Evolutionary conservation across 2,888 invertebrate species (phyloP), one percentile per base, ranked within the genome.

Genomic region (Ornithoptera alexandrae): DNA sequence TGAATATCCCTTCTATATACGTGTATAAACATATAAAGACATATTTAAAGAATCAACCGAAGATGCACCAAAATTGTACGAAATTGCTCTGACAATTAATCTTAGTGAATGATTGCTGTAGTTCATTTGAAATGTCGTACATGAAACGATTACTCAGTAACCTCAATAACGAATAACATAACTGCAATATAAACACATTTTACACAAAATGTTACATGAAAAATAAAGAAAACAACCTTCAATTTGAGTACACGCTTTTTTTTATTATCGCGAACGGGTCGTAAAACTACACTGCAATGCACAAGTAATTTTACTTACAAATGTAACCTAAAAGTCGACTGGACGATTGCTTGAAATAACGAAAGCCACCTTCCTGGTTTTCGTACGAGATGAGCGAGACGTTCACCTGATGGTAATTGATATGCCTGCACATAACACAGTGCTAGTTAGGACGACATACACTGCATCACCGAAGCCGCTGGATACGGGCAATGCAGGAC

Each of bases 41-140:
- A 30, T 15, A 46, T 12, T 46, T 46, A 12, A 46, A 46, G 15
- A 46, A 46, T 46, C 46, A 46, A 15, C 12, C 46, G 46, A 12
- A 46, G 10, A 46, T 4, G 4, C 46, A 12, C 10, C 12, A 46
- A 46, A 12, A 46, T 46, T 46, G 15, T 56, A 56, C 56, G 30
- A 65, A 65, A 58, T 65, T 20, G 20, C 1, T 65, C 18, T 46
- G 24, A n/a, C 36, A 46, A 63, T 63, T 50, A 59, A 59, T 46
- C 8, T 46, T 58, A 46, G 46, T 42, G 46, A 22, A 50, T 50
- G 56, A 63, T 24, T 24, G 30, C 24, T 50, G 20, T 24, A 46
- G 57, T 59, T 24, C 46, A 65, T 65, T 57, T 22, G 17, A 42
- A 65, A 58, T 42, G 65, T 65, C 42, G 56, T 42, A 42, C 20